Base-by-base conservation (phyloP, 2,888 invertebrate species). In the Galerucella pusilla region DNA sequence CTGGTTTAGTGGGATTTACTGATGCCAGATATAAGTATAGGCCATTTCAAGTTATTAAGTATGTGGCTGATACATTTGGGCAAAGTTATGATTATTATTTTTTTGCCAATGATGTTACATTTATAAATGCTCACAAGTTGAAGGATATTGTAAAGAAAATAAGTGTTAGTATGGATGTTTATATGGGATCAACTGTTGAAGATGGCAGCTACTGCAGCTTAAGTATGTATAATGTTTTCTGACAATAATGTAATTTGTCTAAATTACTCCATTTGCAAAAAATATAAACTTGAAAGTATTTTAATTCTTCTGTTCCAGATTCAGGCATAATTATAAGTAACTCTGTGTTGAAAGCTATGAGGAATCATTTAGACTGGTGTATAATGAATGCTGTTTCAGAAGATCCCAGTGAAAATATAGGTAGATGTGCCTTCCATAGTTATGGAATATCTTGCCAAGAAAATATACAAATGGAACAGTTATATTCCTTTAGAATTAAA, bases 81-180 rank as follows among this genome's bases (percentile, higher is more conserved):
- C 94, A 97, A 82, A 95, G 94, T 82, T 98, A 94, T 87, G 97
- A 98, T 87, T 98, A 95, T 89, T 98, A 97, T 88, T 94, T 96
- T 86, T 89, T 99, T 68, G 91, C 95, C 65, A 93, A 94, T 61
- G 98, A 98, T 87, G 90, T 91, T 9, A 93, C 94, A 1, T 98
- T 94, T 85, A 90, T 98, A 69, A 95, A 97, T 86, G 94, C 94
- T 0, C 91, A 94, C 64, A 91, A 91, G 71, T 88, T 98, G 66
- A 89, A 91, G 42, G 90, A 93, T 75, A 88, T 96, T 71, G 93
- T 95, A 7, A 91, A 92, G 63, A 91, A 91, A 83, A 92, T 97
- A 77, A 96, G 96, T 85, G 94, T 97, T 71, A 94, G 94, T 82
- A 92, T 93, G 86, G 93, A 97, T 85, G 91, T 97, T 45, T 95